phyloP scores from a whole-genome alignment of 53 echinoderm and acorn worm genomes.

The Luidia sarsii region DNA sequence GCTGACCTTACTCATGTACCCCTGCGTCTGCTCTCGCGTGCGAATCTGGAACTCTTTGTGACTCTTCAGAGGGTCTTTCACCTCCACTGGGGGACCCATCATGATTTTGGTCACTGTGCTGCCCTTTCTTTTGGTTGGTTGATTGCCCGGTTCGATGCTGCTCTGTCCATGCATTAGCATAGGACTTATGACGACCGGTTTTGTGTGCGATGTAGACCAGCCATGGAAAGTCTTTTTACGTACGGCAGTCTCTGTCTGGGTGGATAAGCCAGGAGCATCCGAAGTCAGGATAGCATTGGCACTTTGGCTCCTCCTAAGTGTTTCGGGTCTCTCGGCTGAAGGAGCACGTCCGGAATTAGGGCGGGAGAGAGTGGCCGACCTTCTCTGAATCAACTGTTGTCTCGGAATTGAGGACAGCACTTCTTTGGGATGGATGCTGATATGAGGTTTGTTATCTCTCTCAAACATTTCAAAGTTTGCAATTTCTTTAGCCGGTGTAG shows the following conservation, averaged over 20 bases:
- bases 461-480: constrained; percentile 39
- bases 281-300: constrained; percentile 26
- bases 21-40: constrained; percentile 83
- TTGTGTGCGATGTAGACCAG: constrained; percentile 89
- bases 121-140: neutral
- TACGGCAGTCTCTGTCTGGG: constrained; percentile 1
- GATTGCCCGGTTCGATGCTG: constrained; percentile 15
- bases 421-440: constrained; percentile 78
- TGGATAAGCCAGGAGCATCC: neutral
- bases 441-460: constrained; percentile 47
- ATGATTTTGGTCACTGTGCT: constrained; percentile 25
- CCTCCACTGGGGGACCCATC: constrained; percentile 47
- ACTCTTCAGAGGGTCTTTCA: constrained; percentile 75
- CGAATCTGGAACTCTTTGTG: constrained; percentile 84
- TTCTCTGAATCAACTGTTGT: constrained; percentile 46
- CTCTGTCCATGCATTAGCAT: constrained; percentile 80
- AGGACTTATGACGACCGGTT: constrained; percentile 69
- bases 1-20: constrained; percentile 74
- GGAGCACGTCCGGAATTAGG: constrained; percentile 28
- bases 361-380: constrained; percentile 38
- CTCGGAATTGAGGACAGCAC: constrained; percentile 70
- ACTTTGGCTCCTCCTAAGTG: constrained; percentile 41
- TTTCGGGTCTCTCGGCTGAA: constrained; percentile 23
- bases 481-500: constrained; percentile 11
- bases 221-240: constrained; percentile 89